Base-by-base conservation (phyloP, 2,888 invertebrate genomes). In the Scaptomyza reducta region DNA sequence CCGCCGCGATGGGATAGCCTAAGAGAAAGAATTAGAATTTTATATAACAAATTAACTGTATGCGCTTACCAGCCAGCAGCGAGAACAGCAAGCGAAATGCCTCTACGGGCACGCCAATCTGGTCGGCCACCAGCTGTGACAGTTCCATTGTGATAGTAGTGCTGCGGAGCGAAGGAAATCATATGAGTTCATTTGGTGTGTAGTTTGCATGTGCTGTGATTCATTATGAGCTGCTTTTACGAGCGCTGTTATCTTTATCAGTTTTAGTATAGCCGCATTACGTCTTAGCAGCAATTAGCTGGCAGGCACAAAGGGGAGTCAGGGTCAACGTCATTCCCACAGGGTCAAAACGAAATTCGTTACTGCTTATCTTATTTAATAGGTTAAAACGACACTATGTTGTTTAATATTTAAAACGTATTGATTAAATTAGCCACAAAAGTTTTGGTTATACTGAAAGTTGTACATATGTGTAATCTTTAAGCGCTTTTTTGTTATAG, bases 1-100 rank as follows among this genome's bases (percentile, higher is more conserved):
- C 71, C 18, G 94, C 89, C 7, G 95, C 95, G 64, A 96, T 90
- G 1, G 96, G 96, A 90, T 96, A 96, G 57, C 95, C 96, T 96
- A 3, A 0, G 3, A 35, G 27, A 3, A 46, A 45, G 14, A 6
- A 46, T 6, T 16, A 16, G 10, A 16, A 4, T 10, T 40, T 7
- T 5, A 16, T 16, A 16, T 5, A 38, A 16, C 13, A 16, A 10
- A 10, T 10, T 6, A 6, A 3, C 11, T 42, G 13, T 11, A 3
- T 6, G 16, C 14, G 92, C 85, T 94, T 93, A 92, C 94, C 94
- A 80, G 94, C 91, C 16, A 95, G 70, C 65, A 96, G 93, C 0
- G 95, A 94, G 35, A 94, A 80, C 0, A 96, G 87, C 11, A 96
- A 91, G 9, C 94, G 93, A 1, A 96, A 71, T 0, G 95, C 96